Percentiles rank a stretch among this genome's conserved stretches.
phyloP scores from a whole-genome alignment of 2,797 vertebrate species.

The Lepus oiostolus region DNA sequence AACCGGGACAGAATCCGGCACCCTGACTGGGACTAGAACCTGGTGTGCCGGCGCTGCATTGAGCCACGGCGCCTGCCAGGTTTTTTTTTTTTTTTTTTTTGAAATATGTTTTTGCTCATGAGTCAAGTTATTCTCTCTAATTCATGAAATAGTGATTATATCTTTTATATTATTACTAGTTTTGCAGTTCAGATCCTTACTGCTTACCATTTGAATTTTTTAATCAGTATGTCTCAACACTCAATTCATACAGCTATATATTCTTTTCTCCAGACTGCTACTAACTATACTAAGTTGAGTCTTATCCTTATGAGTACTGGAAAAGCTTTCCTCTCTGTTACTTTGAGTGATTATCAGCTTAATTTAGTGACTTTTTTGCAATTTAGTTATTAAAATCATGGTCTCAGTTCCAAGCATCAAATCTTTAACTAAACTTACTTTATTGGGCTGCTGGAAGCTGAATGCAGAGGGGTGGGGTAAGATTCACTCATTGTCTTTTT shows the following conservation, averaged over 20 bases:
- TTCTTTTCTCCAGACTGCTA: slow-evolving; percentile 14
- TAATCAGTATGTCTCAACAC: background rate
- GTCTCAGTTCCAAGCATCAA: background rate
- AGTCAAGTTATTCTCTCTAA: background rate
- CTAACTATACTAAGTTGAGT: background rate
- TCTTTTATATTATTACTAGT: background rate
- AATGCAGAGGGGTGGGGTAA: background rate
- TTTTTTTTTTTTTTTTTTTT: too few relatives aligned
- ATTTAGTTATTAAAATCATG: slow-evolving; percentile 30
- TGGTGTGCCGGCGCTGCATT: too few relatives aligned
- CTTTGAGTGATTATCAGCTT: background rate
- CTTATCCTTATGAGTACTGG: background rate
- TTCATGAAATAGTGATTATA: background rate
- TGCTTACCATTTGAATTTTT: background rate
- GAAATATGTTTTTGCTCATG: background rate
- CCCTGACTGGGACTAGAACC: too few relatives aligned
- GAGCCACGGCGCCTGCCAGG: too few relatives aligned
- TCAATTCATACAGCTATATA: background rate
- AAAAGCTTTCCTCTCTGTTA: background rate
- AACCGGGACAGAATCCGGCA: too few relatives aligned
- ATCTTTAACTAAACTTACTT: slow-evolving; percentile 6
- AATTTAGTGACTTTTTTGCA: slow-evolving; percentile 52
- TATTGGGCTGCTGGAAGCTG: background rate
- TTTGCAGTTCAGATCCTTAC: background rate
- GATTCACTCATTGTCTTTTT: background rate